These are phyloP conservation scores for Caenorhabditis uteleia DNA, from an alignment of 2,888 invertebrate species.

Conservation along the genomic window DNA sequence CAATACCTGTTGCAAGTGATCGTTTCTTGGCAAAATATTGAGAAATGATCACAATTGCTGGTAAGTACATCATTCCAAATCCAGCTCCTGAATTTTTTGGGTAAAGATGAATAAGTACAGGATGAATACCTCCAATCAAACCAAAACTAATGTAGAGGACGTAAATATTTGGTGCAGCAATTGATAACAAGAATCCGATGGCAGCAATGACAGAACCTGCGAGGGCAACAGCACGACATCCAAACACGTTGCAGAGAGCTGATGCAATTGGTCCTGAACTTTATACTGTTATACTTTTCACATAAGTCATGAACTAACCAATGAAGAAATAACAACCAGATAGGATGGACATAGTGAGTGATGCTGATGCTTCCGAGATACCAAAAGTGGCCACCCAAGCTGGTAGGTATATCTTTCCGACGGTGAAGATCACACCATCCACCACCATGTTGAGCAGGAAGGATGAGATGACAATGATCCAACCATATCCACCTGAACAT, in stretches of 20 bases:
- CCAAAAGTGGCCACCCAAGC: constrained; percentile 77
- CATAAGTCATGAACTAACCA: constrained; percentile 75
- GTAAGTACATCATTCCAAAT: constrained; percentile 93
- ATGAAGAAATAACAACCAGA: constrained; percentile 93
- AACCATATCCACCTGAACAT: constrained; percentile 79
- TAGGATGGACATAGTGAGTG: constrained; percentile 91
- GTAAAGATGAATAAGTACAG: constrained; percentile 49
- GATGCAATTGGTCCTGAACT: constrained; percentile 89
- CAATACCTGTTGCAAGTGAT: constrained; percentile 90
- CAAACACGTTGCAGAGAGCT: constrained; percentile 91
- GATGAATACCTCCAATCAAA: constrained; percentile 84
- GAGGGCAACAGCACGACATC: constrained; percentile 88
- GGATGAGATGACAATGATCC: constrained; percentile 93
- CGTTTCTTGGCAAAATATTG: constrained; percentile 93
- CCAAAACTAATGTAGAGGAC: constrained; percentile 87
- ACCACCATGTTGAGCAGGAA: constrained; percentile 98
- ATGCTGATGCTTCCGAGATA: constrained; percentile 82
- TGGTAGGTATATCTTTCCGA: constrained; percentile 71
- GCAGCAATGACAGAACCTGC: constrained; percentile 81
- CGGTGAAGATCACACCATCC: constrained; percentile 79
- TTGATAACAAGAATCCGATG: constrained; percentile 81
- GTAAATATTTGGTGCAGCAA: constrained; percentile 77
- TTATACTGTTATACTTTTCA: neutral
- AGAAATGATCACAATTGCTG: constrained; percentile 95
- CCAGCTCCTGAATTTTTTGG: constrained; percentile 86